Base-by-base conservation (phyloP, 2,797 vertebrate genomes). In the Numenius phaeopus region DNA sequence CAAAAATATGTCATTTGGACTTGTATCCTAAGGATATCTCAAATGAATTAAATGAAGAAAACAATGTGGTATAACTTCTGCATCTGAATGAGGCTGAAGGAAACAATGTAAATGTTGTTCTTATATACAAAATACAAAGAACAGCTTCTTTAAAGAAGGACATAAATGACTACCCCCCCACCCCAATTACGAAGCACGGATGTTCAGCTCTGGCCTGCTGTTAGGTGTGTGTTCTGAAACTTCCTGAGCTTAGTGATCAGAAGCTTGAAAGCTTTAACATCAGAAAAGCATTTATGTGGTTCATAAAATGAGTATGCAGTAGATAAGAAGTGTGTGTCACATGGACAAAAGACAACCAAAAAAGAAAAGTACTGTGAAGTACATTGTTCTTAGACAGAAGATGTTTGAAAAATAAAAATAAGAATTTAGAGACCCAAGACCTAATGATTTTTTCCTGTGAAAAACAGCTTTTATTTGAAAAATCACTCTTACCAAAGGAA, bases 241-340 rank as follows among this genome's bases (percentile, higher is more conserved):
- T 20, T 55, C 55, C 39, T 42, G 30, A 78, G 7, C 5, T 26
- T 49, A 34, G 5, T 37, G 59, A 57, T 40, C 21, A 59, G 21
- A 70, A 71, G 11, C n/a, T 37, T 64, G 52, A 71, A 12, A 23
- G 10, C 13, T 44, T 67, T 23, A 71, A 44, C 21, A 55, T 24
- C 19, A 52, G 19, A 32, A 78, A 87, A 72, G 54, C 3, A 34
- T 61, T 58, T 69, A 14, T 14, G n/a, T 39, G 12, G 32, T 42
- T 85, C 55, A 26, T 40, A 30, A 37, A 83, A 65, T 47, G 2
- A n/a, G 5, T 11, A 39, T 0, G 0, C 0, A 2, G 6, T 14
- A 55, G 10, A 34, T 29, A 49, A 57, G 14, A 78, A 62, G 9
- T 21, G 8, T 62, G 42, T 34, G 24, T n/a, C 32, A 34, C 0